Conservation (phyloP, 2,888 invertebrate genomes). For the Hypomecis punctinalis region DNA sequence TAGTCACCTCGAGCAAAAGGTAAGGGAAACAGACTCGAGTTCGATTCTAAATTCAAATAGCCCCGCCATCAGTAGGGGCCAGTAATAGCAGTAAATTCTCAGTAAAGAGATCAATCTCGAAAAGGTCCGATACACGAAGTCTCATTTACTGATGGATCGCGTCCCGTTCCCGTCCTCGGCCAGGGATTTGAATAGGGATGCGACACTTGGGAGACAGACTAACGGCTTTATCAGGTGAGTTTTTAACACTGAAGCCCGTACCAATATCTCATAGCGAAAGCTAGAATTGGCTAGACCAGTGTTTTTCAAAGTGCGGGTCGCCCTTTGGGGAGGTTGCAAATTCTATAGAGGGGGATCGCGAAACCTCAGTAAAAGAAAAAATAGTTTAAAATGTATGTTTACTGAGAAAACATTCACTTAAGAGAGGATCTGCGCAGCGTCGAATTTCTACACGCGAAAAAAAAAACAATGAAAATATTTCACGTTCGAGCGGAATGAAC, state of each 20-base stretch:
- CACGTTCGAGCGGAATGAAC: no score
- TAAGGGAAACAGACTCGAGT: neutral
- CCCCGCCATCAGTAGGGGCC: conserved; percentile 38
- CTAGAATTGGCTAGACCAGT: no score
- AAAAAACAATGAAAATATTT: no score
- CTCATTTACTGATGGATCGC: conserved; percentile 62
- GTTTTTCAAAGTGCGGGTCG: no score
- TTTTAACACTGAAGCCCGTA: conserved; percentile 1
- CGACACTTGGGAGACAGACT: conserved; percentile 24
- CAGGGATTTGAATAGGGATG: conserved; percentile 40
- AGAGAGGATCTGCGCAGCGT: no score
- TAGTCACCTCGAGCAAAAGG: neutral
- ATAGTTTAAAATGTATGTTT: no score
- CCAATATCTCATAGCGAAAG: no score
- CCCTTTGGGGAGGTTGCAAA: no score
- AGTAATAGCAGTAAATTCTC: conserved; percentile 49
- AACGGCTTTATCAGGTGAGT: conserved; percentile 12
- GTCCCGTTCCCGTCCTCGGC: conserved; percentile 25
- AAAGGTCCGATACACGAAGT: conserved; percentile 57
- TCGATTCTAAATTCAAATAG: conserved; percentile 20
- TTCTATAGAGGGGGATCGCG: no score
- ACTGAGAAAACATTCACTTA: no score
- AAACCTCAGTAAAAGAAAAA: no score
- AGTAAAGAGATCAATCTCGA: conserved; percentile 62
- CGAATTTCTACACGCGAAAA: no score